Evolutionary conservation across 2,113 vertebrate species (phyloP), one percentile per base, ranked within the genome.

Genomic region (Clarias gariepinus): DNA sequence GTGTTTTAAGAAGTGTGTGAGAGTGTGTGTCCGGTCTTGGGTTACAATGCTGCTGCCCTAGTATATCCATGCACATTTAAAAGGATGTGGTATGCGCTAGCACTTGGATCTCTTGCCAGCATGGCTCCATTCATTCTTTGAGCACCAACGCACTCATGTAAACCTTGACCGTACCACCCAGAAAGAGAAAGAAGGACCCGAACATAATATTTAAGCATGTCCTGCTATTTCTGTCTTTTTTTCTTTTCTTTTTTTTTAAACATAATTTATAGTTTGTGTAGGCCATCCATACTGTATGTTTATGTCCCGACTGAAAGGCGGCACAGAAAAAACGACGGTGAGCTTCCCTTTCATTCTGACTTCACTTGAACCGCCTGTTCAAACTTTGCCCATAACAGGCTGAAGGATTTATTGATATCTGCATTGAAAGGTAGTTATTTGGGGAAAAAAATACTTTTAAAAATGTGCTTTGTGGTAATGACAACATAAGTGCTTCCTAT

Each of bases 61-160:
- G 92, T 88, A 89, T 91, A 91, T 92, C 91, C 90, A 89, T 88
- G 89, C 88, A 0, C 88, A 84, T 90, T 92, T 92, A 89, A 88
- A 91, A 90, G 90, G 90, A 92, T 92, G 90, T 91, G 93, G 87
- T 90, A 91, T 92, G 91, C 88, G 88, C 89, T 91, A 91, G 90
- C 87, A 85, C 89, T 89, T 91, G 88, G 86, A 84, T 85, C 79
- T 82, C 80, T 2, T 89, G 74, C 85, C 88, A 89, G 68, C 90
- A 87, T 83, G 85, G 87, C 84, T 86, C 83, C 66, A 77, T 63
- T 64, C 78, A 87, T 89, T 85, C 71, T 64, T 83, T 78, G 47
- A 83, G 61, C 77, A 81, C 60, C 57, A 84, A 88, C 83, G 82
- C 89, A 87, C 87, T 91, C 91, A 91, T 90, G 89, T 93, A 91